Evolutionary conservation across 2,888 invertebrate species (phyloP).

Genomic region (Andrena camellia): DNA sequence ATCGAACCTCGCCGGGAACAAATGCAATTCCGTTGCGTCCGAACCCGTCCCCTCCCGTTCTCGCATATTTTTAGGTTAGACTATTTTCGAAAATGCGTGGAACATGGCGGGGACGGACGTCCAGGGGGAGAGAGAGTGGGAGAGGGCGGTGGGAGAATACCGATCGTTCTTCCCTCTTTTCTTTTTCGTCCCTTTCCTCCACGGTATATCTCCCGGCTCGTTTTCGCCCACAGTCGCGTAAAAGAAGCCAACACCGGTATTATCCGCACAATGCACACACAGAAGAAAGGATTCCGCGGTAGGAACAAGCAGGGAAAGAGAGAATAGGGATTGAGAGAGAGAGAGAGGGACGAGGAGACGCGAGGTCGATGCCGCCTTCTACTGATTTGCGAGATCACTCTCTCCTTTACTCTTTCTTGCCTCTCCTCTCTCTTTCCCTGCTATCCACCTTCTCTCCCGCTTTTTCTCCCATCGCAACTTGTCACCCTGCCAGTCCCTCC

Average conservation of each 20-base stretch:
- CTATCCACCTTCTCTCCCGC: slow-evolving; percentile 24
- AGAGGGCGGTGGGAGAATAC: slow-evolving; percentile 29
- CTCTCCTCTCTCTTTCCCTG: not conserved
- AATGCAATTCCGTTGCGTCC: slow-evolving; percentile 49
- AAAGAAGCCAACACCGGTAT: slow-evolving; percentile 60
- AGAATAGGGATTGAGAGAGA: slow-evolving; percentile 13
- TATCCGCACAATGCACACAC: slow-evolving; percentile 64
- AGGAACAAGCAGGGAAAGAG: slow-evolving; percentile 17
- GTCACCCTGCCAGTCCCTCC: slow-evolving; percentile 53
- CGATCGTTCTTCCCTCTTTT: slow-evolving; percentile 35
- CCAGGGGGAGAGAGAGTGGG: not conserved
- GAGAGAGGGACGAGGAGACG: slow-evolving; percentile 28
- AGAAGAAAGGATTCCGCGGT: slow-evolving; percentile 61
- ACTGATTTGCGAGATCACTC: slow-evolving; percentile 69
- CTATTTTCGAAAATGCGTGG: slow-evolving; percentile 66
- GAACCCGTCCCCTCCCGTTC: slow-evolving; percentile 5
- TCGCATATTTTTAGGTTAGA: slow-evolving; percentile 64
- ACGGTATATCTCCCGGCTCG: slow-evolving; percentile 44
- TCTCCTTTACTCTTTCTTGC: slow-evolving; percentile 26
- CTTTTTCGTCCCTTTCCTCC: slow-evolving; percentile 7
- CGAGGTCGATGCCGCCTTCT: slow-evolving; percentile 67
- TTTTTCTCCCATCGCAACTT: slow-evolving; percentile 43
- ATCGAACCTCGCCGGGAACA: slow-evolving; percentile 36
- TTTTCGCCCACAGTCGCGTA: slow-evolving; percentile 60
- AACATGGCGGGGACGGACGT: not conserved